Evolutionary conservation across 2,888 invertebrate species (phyloP).

Genomic region (Euzetes globulus): DNA sequence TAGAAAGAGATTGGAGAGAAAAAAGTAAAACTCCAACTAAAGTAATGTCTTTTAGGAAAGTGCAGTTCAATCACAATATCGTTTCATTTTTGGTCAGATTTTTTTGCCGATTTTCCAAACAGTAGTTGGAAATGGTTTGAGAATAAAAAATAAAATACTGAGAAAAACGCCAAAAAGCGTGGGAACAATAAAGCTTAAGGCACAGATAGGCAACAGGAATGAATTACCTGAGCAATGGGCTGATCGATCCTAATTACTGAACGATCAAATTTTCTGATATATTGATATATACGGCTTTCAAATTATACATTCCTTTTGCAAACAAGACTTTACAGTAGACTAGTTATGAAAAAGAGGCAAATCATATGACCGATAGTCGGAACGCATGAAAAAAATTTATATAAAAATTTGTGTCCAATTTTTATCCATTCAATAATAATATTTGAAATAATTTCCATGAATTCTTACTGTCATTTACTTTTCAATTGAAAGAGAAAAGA

Average conservation of each 20-base stretch:
- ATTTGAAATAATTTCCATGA: slow-evolving; percentile 23
- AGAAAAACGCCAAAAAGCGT: slow-evolving; percentile 13
- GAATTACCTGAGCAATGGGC: background rate
- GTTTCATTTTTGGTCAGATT: background rate
- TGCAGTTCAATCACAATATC: slow-evolving; percentile 1
- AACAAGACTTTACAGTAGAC: slow-evolving; percentile 18
- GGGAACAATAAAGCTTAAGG: slow-evolving; percentile 21
- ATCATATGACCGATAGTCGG: background rate
- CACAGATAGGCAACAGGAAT: background rate
- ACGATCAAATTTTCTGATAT: slow-evolving; percentile 30
- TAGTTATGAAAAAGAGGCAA: background rate
- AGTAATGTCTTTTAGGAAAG: background rate
- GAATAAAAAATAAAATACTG: background rate
- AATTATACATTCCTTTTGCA: slow-evolving; percentile 28
- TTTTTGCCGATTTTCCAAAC: background rate
- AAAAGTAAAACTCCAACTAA: background rate
- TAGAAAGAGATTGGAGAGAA: background rate
- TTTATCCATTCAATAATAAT: slow-evolving; percentile 10
- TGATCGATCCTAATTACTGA: slow-evolving; percentile 27
- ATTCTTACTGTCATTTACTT: slow-evolving; percentile 26
- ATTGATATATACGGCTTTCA: slow-evolving; percentile 20
- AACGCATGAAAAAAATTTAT: background rate
- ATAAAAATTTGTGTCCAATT: slow-evolving; percentile 10
- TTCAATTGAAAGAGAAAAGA: background rate
- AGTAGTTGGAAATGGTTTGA: background rate